These are phyloP conservation scores for Vanacampus margaritifer DNA, from an alignment of 2,113 vertebrate genomes.

Conservation along the genomic window DNA sequence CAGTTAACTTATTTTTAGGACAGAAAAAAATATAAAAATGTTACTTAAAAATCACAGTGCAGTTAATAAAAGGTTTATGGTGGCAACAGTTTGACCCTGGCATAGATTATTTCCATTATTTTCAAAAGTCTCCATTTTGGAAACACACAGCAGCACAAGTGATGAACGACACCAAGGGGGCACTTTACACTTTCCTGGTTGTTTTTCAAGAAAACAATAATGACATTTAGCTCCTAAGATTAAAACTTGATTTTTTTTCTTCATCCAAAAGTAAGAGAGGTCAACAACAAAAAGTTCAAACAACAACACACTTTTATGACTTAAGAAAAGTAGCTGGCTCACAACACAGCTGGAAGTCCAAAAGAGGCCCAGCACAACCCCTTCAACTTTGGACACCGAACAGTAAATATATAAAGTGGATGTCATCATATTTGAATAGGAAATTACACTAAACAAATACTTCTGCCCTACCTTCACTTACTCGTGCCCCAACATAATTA, in stretches of 20 bases:
- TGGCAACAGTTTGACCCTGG: background rate
- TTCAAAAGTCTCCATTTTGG: background rate
- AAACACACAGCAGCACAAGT: background rate
- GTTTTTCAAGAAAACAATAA: slow-evolving; percentile 22
- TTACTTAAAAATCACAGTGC: background rate
- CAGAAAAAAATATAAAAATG: background rate
- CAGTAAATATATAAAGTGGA: background rate
- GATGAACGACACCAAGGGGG: slow-evolving; percentile 1
- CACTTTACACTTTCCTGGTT: background rate
- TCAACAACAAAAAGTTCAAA: background rate
- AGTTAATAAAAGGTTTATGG: background rate
- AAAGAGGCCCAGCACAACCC: background rate
- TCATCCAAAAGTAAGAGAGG: slow-evolving; percentile 5
- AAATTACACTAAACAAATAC: background rate
- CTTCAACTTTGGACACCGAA: background rate
- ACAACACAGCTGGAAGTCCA: slow-evolving; percentile 12
- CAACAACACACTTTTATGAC: slow-evolving; percentile 10
- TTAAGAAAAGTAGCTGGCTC: background rate
- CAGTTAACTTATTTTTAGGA: background rate
- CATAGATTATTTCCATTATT: background rate
- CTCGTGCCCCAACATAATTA: background rate
- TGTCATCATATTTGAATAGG: background rate
- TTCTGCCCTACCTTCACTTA: background rate
- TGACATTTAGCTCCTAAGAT: background rate
- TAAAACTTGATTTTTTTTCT: slow-evolving; percentile 1